Base-by-base conservation (phyloP, 2,113 vertebrate genomes). In the Sphaerodactylus townsendi region DNA sequence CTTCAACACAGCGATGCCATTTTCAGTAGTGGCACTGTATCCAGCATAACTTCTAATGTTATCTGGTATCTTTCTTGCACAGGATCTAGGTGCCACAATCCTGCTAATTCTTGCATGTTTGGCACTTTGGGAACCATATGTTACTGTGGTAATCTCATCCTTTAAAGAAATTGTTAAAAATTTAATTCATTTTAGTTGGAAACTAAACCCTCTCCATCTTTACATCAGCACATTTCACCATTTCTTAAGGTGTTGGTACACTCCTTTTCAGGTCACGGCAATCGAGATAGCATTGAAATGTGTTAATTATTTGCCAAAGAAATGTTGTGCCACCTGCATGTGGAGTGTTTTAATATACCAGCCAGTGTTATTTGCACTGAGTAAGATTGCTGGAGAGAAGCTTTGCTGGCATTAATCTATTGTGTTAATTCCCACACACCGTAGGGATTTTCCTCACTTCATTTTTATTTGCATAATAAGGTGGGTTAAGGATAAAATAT, bases 381-480 rank as follows among this genome's bases (percentile, higher is more conserved):
- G 23, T 68, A 48, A 46, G 53, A 14, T 64, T 50, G 68, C 59
- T 17, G 30, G 48, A 21, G n/a, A 64, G 79, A 41, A 82, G 33
- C n/a, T 23, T 70, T 81, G 69, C 65, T 86, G 79, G 65, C 79
- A 86, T 68, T 64, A 64, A 69, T 82, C 50, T 82, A 39, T 85
- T 73, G 44, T 79, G 76, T 85, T 79, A 73, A 78, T 82, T 85
- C 75, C 53, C 77, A 39, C 76, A n/a, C 85, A 6, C 83, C 3
- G 48, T 44, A 1, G 85, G 89, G 87, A 65, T 6, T 39, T 76
- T 71, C 13, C 19, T 25, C 72, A 77, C 82, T 90, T 86, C 10
- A 44, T 35, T 84, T 82, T 84, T 79, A 83, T 85, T 88, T 79
- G 56, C 37, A 82, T 76, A 80, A 85, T 14, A 11, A 70, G 86